Percentiles rank a stretch among this genome's conserved stretches.
Conservation (phyloP, 2,888 invertebrate species). For the Parnassius mnemosyne region DNA sequence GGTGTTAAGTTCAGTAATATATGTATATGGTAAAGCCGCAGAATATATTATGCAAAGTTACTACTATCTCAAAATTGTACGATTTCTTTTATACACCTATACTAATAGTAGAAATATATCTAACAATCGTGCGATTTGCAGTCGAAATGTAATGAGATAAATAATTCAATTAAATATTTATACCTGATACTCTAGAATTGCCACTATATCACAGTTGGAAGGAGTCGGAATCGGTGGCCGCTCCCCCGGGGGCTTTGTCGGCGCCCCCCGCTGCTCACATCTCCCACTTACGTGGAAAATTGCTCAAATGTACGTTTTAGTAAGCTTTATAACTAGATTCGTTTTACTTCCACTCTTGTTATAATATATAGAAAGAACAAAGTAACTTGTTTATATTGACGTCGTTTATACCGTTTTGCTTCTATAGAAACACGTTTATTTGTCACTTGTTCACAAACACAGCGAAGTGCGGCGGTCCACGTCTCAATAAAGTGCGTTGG, state of each 20-base stretch:
- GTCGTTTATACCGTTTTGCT: conserved; percentile 29
- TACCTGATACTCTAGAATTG: conserved; percentile 52
- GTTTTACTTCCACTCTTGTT: conserved; percentile 22
- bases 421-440: conserved; percentile 35
- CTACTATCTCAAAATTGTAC: no score
- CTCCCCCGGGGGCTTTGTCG: conserved; percentile 72
- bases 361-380: conserved; percentile 24
- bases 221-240: conserved; percentile 50
- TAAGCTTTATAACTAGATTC: conserved; percentile 20
- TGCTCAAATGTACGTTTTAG: conserved; percentile 43
- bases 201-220: conserved; percentile 50
- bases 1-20: no score
- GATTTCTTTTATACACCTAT: no score
- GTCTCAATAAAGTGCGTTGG: conserved; percentile 54
- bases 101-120: no score
- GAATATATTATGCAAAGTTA: no score
- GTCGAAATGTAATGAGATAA: conserved; percentile 10
- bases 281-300: conserved; percentile 67
- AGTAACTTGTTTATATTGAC: conserved; percentile 17
- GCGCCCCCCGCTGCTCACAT: conserved; percentile 61
- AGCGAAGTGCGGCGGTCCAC: conserved; percentile 41
- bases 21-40: no score
- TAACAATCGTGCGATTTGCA: no score
- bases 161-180: conserved; percentile 25
- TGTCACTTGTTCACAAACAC: conserved; percentile 40